Evolutionary conservation across 2,888 invertebrate genomes (phyloP).

Genomic region (Strigamia maritima): DNA sequence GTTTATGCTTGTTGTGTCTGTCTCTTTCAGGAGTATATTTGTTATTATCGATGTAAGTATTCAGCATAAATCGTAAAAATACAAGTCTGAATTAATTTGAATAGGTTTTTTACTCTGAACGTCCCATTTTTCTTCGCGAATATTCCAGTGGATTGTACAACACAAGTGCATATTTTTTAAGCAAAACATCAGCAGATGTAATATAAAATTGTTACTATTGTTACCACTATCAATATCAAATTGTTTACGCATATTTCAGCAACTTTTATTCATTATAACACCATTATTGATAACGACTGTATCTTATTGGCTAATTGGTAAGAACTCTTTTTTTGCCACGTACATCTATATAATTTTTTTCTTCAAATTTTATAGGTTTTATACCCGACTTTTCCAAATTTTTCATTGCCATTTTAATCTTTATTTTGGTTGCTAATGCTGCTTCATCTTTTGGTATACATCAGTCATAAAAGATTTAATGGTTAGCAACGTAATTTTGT

Average conservation of each 20-base stretch:
- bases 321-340: no score
- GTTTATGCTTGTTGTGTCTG: slow-evolving; percentile 83
- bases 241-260: not conserved
- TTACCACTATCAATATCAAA: not conserved
- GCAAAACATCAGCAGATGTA: slow-evolving; percentile 80
- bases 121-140: slow-evolving; percentile 84
- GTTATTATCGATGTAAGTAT: slow-evolving; percentile 85
- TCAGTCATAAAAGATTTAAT: slow-evolving; percentile 44
- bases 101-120: slow-evolving; percentile 83
- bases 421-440: slow-evolving; percentile 78
- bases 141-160: slow-evolving; percentile 86
- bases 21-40: slow-evolving; percentile 93
- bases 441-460: slow-evolving; percentile 76
- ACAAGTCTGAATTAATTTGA: not conserved
- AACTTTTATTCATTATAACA: not conserved
- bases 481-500: not conserved
- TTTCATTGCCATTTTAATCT: slow-evolving; percentile 53
- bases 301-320: slow-evolving; percentile 9
- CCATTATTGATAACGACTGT: not conserved
- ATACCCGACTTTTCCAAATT: not conserved
- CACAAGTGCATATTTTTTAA: slow-evolving; percentile 83
- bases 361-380: not conserved
- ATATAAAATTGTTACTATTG: not conserved
- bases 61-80: not conserved
- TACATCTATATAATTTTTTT: not conserved